phyloP scores from a whole-genome alignment of 2,797 vertebrate species.

The Trachops cirrhosus region DNA sequence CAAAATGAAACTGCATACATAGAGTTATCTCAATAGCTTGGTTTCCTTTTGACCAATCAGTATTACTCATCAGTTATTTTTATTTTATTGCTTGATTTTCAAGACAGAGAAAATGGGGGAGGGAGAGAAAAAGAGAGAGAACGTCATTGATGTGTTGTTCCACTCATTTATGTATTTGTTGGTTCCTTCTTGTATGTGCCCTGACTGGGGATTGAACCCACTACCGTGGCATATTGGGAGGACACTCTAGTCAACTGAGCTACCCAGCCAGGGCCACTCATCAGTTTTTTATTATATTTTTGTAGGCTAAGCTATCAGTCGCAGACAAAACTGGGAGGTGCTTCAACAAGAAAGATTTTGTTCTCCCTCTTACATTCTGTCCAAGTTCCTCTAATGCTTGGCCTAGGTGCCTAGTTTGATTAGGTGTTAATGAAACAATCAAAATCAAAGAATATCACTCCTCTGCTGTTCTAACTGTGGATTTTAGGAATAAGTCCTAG shows the following conservation, averaged over 20 bases:
- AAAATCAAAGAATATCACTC: background rate
- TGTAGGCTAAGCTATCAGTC: constrained; percentile 40
- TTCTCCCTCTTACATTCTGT: constrained; percentile 37
- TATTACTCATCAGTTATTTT: constrained; percentile 7
- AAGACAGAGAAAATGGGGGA: background rate
- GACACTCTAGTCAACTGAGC: background rate
- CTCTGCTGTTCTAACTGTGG: background rate
- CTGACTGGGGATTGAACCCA: background rate
- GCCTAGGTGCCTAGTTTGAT: background rate
- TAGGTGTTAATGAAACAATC: background rate
- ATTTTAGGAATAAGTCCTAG: background rate
- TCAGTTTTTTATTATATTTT: constrained; percentile 59
- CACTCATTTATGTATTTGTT: background rate
- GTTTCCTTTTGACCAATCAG: background rate
- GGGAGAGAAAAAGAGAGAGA: no score
- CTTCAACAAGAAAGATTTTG: background rate
- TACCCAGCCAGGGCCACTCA: background rate
- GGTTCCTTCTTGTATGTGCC: background rate
- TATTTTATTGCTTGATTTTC: background rate
- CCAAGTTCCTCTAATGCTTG: background rate
- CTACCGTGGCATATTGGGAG: background rate
- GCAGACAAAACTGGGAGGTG: background rate
- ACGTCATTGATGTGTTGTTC: background rate
- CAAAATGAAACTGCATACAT: constrained; percentile 37
- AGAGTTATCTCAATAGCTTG: constrained; percentile 36